phyloP scores from a whole-genome alignment of 2,113 vertebrate genomes.

The Macquaria ambigua region DNA sequence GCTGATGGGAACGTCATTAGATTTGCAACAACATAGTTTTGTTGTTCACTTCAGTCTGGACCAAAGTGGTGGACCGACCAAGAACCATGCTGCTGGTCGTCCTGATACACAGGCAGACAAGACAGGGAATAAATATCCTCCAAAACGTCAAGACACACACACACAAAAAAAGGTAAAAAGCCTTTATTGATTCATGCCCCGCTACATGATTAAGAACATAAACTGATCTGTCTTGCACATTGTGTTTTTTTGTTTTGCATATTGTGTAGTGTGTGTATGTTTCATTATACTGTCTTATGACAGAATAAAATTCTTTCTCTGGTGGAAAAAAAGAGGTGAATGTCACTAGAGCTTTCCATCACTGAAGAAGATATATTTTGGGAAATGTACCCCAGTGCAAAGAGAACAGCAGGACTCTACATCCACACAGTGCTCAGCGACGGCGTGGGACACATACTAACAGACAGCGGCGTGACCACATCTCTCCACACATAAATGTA shows the following conservation, averaged over 20 bases:
- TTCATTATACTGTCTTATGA: neutral
- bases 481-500: constrained; percentile 27
- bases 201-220: neutral
- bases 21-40: neutral
- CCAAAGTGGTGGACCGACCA: neutral
- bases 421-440: constrained; percentile 32
- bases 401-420: constrained; percentile 13
- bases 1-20: neutral
- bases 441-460: constrained; percentile 13
- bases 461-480: constrained; percentile 17
- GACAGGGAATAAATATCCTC: neutral
- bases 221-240: neutral
- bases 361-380: constrained; percentile 22
- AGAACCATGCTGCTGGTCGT: neutral
- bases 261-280: neutral
- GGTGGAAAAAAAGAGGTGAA: neutral
- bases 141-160: neutral
- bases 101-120: neutral
- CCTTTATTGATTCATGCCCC: too few relatives aligned
- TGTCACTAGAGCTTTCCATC: constrained; percentile 22
- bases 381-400: constrained; percentile 2
- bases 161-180: neutral
- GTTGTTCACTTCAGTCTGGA: neutral
- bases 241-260: constrained; percentile 1
- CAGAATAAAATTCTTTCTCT: constrained; percentile 15